phyloP scores from a whole-genome alignment of 2,888 invertebrate species.

The Hymenopus coronatus region DNA sequence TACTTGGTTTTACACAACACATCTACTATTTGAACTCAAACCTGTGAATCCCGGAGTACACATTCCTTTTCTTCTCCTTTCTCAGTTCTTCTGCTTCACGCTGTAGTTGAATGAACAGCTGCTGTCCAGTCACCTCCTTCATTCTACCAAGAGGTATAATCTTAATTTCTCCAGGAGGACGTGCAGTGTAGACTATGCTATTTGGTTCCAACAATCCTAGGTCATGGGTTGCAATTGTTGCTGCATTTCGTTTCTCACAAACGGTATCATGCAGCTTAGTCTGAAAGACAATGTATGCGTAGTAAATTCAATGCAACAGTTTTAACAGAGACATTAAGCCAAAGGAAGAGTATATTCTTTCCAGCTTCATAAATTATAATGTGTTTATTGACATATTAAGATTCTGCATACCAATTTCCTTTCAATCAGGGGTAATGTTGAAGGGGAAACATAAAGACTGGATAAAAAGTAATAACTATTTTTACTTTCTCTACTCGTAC shows the following conservation, averaged over 20 bases:
- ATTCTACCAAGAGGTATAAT: conserved; percentile 65
- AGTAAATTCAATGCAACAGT: neutral
- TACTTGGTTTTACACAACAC: no score
- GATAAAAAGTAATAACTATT: no score
- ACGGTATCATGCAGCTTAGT: conserved; percentile 72
- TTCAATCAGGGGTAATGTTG: no score
- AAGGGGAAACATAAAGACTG: no score
- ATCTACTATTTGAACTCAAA: conserved; percentile 33
- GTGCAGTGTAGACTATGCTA: conserved; percentile 66
- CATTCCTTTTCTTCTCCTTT: conserved; percentile 80
- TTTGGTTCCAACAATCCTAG: conserved; percentile 48
- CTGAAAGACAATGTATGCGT: conserved; percentile 44
- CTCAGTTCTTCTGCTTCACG: conserved; percentile 75
- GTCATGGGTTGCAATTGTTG: conserved; percentile 85
- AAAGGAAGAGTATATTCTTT: no score
- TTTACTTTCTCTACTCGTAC: no score
- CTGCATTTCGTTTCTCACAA: conserved; percentile 73
- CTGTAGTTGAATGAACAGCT: conserved; percentile 65
- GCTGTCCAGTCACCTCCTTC: conserved; percentile 61
- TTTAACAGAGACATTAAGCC: no score
- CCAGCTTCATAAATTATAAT: no score
- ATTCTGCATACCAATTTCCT: no score
- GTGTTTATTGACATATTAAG: no score
- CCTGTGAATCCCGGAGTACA: conserved; percentile 80
- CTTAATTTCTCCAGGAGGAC: conserved; percentile 59